A percentile compares a stretch with the other conserved stretches of the same genome.
Conservation (phyloP, 2,888 invertebrate species). For the Pseudococcus viburni region DNA sequence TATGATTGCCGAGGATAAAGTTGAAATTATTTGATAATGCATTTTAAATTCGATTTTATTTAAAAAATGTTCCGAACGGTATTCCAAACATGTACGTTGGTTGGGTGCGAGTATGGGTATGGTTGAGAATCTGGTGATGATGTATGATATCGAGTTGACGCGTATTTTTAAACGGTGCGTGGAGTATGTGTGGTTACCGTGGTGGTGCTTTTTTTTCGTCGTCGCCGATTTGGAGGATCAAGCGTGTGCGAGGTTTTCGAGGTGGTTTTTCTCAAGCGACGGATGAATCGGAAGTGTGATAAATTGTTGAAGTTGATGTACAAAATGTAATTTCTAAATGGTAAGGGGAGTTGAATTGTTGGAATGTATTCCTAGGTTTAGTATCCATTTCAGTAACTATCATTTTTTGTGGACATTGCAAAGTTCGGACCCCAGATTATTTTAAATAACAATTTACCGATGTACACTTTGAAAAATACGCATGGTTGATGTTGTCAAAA, state of each 20-base stretch:
- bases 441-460: too few relatives aligned
- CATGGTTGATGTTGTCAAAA: too few relatives aligned
- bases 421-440: too few relatives aligned
- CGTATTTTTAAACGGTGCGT: background rate
- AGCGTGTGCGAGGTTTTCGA: background rate
- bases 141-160: constrained; percentile 36
- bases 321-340: background rate
- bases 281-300: background rate
- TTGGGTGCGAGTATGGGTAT: constrained; percentile 4
- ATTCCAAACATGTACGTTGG: constrained; percentile 18
- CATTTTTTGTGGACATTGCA: too few relatives aligned
- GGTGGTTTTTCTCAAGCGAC: background rate
- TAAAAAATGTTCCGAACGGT: constrained; percentile 25
- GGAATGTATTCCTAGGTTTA: too few relatives aligned
- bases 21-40: constrained; percentile 63
- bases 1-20: constrained; percentile 59
- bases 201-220: background rate
- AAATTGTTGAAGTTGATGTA: background rate
- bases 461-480: too few relatives aligned
- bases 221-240: background rate
- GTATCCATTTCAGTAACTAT: too few relatives aligned
- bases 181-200: background rate
- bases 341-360: too few relatives aligned
- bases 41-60: constrained; percentile 48
- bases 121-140: background rate